Conservation (phyloP, 37 sponge, comb jelly and placozoan genomes). For the Diacarnus erythraeanus region DNA sequence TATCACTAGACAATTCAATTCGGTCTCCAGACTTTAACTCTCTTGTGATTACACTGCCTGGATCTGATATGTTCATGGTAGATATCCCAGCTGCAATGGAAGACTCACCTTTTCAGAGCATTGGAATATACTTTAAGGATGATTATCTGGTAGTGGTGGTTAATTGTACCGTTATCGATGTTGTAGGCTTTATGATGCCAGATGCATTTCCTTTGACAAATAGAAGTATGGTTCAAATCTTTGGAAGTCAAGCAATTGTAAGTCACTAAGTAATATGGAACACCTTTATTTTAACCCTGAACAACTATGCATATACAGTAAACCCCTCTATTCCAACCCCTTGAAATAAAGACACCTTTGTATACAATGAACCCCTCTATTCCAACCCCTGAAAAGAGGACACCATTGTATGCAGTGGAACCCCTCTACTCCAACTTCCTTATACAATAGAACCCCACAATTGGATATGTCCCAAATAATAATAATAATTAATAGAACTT, state of each 20-base stretch:
- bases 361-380: too few species aligned
- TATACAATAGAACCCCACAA: too few species aligned
- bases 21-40: neutral
- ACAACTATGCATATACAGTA: too few species aligned
- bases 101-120: neutral
- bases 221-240: neutral
- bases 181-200: neutral
- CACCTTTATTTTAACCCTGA: too few species aligned
- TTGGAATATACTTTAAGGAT: conserved; percentile 5
- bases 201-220: neutral
- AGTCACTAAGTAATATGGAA: neutral
- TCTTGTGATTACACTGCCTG: neutral
- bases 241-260: conserved; percentile 11
- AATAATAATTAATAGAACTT: too few species aligned
- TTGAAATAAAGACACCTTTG: too few species aligned
- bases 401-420: too few species aligned
- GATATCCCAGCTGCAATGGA: neutral
- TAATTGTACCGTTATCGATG: neutral
- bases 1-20: neutral
- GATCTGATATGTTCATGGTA: neutral
- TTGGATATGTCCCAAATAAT: too few species aligned
- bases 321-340: too few species aligned
- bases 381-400: too few species aligned
- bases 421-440: too few species aligned
- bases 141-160: neutral